Conservation (phyloP, 2,797 vertebrate species). For the Gambelia wislizenii region DNA sequence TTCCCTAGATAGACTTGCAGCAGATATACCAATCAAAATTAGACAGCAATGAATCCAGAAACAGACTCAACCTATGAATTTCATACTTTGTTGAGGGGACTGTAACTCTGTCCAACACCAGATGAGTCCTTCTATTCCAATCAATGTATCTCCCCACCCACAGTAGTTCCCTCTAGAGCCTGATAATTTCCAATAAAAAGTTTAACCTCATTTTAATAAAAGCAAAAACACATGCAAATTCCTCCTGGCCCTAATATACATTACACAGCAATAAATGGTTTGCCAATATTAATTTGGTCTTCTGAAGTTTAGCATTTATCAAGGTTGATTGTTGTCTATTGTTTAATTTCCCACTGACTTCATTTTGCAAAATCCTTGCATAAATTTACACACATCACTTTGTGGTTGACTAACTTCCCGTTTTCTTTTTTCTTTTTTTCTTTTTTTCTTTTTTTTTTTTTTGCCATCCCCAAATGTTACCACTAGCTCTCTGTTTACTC, state of each 20-base stretch:
- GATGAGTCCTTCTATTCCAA: too few relatives aligned
- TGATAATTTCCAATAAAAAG: background rate
- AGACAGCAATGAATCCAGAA: too few relatives aligned
- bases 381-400: background rate
- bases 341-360: background rate
- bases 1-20: too few relatives aligned
- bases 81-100: too few relatives aligned
- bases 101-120: too few relatives aligned
- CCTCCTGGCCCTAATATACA: background rate
- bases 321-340: background rate
- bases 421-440: too few relatives aligned
- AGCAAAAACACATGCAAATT: background rate
- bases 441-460: background rate
- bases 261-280: background rate
- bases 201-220: background rate
- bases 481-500: slow-evolving; percentile 1
- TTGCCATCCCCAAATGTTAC: background rate
- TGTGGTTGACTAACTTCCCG: slow-evolving; percentile 1
- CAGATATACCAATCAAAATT: too few relatives aligned
- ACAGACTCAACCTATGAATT: too few relatives aligned
- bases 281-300: background rate
- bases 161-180: background rate
- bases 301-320: background rate
- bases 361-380: background rate
- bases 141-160: too few relatives aligned